Base-by-base conservation (phyloP, 1,140 invertebrate species). In the Wasmannia auropunctata region DNA sequence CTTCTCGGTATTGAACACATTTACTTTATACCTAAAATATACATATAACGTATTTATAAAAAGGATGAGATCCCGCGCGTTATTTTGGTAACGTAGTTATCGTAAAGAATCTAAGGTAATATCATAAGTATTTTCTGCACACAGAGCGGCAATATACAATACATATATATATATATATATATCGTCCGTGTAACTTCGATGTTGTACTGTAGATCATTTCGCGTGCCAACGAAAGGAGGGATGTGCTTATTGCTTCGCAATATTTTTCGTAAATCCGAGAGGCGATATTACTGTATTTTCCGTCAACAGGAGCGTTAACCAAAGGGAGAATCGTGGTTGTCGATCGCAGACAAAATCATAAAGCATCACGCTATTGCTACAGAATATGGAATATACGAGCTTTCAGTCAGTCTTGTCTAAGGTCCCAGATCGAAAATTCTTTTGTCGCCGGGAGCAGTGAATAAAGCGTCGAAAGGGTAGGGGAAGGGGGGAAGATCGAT, bases 381-480 rank as follows among this genome's bases (percentile, higher is more conserved):
- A 58, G 79, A 83, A 83, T 83, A 83, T 74, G 67, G 67, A 83
- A 83, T 72, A 83, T 31, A 58, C 37, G 67, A 58, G 79, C 67
- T 83, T 58, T 81, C 79, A 70, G 79, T 72, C 79, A n/a, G 51
- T 58, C 65, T n/a, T 58, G 79, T 60, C 67, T 83, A 49, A 51
- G 49, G 72, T 77, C 46, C 10, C 56, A 60, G 75, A 76, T 75
- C 74, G 72, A 85, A 77, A 76, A 77, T 85, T 85, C 81, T 85
- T 77, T 85, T 85, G 60, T 77, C 43, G 60, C 28, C 56, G 58
- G 37, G 58, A 85, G 72, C 46, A 63, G 43, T 60, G 81, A 76
- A 85, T 85, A 85, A 85, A 85, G 25, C 72, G 19, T 40, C 43
- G 49, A n/a, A n/a, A n/a, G n/a, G n/a, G n/a, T n/a, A n/a, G 14